phyloP scores from a whole-genome alignment of 2,888 invertebrate species.

The Coremacera marginata region DNA sequence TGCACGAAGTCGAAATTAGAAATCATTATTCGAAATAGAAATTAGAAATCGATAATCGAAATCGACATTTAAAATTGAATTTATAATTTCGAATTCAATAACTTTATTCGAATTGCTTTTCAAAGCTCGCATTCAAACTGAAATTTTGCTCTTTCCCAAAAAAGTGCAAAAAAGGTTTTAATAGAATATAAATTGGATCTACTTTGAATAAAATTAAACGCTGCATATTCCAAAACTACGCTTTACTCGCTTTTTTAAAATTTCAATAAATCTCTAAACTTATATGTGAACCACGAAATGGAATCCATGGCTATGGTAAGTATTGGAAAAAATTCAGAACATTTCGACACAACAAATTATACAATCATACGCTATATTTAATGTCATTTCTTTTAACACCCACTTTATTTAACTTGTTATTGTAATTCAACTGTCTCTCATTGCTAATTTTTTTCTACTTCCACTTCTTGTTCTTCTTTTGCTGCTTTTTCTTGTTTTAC shows the following conservation, averaged over 20 bases:
- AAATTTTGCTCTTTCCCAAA: too few species aligned
- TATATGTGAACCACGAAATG: background rate
- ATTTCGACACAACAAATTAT: conserved; percentile 53
- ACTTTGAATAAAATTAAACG: background rate
- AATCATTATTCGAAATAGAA: too few species aligned
- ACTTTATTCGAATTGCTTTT: too few species aligned
- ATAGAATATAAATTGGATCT: too few species aligned
- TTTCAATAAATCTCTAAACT: background rate
- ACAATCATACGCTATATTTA: conserved; percentile 62
- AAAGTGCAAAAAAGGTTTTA: too few species aligned
- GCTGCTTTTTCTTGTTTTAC: background rate
- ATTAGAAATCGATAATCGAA: too few species aligned
- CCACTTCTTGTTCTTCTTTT: background rate
- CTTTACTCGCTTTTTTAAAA: background rate
- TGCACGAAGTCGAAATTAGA: too few species aligned
- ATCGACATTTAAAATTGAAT: too few species aligned
- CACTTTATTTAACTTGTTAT: background rate
- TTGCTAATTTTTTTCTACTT: conserved; percentile 10
- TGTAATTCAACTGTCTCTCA: background rate
- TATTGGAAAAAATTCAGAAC: background rate
- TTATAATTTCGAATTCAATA: too few species aligned
- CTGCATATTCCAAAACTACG: background rate
- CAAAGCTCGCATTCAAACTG: too few species aligned
- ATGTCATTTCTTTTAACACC: conserved; percentile 35
- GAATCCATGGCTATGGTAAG: conserved; percentile 11